Evolutionary conservation across 2,888 invertebrate species (phyloP).

Genomic region (Ormyrus rosae): DNA sequence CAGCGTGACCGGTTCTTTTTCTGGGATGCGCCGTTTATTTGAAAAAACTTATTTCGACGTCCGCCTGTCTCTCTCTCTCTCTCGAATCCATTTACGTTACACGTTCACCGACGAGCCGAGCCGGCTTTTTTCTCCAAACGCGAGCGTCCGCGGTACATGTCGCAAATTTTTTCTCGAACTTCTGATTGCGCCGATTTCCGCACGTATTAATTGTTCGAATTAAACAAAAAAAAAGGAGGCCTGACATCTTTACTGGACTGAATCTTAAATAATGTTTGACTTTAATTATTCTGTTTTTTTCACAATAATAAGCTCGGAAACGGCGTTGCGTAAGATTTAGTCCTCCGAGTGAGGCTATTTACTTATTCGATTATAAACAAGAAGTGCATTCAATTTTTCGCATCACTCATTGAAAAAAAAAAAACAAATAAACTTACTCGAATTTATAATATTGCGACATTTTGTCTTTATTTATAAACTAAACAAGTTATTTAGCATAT

Average conservation of each 20-base stretch:
- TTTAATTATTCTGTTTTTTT: slow-evolving; percentile 2
- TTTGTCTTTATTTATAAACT: no score
- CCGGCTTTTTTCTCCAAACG: not conserved
- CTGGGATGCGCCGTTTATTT: slow-evolving; percentile 2
- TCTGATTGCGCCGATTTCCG: slow-evolving; percentile 27
- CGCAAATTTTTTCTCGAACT: slow-evolving; percentile 26
- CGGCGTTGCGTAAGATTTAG: no score
- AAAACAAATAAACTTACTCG: no score
- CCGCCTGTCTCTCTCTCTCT: slow-evolving; percentile 6
- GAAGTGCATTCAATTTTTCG: no score
- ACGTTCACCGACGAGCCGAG: not conserved
- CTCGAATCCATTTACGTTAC: slow-evolving; percentile 15
- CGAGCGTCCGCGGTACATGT: not conserved
- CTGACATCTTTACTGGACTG: not conserved
- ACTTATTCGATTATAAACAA: no score
- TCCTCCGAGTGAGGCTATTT: no score
- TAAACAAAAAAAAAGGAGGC: not conserved
- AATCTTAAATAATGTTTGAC: not conserved
- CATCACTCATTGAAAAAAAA: no score
- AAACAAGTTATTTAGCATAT: no score
- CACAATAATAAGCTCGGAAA: no score
- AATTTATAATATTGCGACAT: no score
- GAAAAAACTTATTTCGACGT: slow-evolving; percentile 34
- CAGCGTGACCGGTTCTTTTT: slow-evolving; percentile 27
- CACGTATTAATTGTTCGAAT: slow-evolving; percentile 28